Percentiles rank a stretch among this genome's conserved stretches.
Evolutionary conservation across 2,113 vertebrate species (phyloP).

Genomic region (Anguilla rostrata): DNA sequence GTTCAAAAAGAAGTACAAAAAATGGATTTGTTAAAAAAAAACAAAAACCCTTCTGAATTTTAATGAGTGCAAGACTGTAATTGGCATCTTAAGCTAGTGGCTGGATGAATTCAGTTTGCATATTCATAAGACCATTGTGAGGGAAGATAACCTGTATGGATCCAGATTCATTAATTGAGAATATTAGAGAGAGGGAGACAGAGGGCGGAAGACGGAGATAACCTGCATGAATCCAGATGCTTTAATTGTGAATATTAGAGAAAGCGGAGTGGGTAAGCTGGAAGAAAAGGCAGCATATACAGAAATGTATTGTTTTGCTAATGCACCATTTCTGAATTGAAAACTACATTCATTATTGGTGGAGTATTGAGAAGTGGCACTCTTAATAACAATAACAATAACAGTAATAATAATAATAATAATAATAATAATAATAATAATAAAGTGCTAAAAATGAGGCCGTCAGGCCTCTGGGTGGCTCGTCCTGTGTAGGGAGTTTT

Average conservation of each 20-base stretch:
- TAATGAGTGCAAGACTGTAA: constrained; percentile 28
- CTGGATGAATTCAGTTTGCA: constrained; percentile 55
- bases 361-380: constrained; percentile 8
- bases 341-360: not conserved
- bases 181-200: constrained; percentile 61
- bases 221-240: not conserved
- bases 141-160: not conserved
- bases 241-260: not conserved
- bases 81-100: constrained; percentile 26
- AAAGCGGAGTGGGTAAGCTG: constrained; percentile 31
- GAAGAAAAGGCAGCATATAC: constrained; percentile 38
- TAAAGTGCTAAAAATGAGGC: too few species aligned
- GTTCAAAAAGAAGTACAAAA: not conserved
- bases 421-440: too few species aligned
- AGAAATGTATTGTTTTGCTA: constrained; percentile 61
- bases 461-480: too few species aligned
- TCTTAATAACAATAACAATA: too few species aligned
- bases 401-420: too few species aligned
- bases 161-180: constrained; percentile 67
- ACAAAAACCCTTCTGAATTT: constrained; percentile 23
- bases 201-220: constrained; percentile 30
- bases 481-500: too few species aligned
- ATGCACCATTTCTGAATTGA: constrained; percentile 51
- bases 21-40: constrained; percentile 27
- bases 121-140: constrained; percentile 61